These are phyloP conservation scores for Bovichtus diacanthus DNA, from an alignment of 2,797 vertebrate genomes.

Conservation along the genomic window DNA sequence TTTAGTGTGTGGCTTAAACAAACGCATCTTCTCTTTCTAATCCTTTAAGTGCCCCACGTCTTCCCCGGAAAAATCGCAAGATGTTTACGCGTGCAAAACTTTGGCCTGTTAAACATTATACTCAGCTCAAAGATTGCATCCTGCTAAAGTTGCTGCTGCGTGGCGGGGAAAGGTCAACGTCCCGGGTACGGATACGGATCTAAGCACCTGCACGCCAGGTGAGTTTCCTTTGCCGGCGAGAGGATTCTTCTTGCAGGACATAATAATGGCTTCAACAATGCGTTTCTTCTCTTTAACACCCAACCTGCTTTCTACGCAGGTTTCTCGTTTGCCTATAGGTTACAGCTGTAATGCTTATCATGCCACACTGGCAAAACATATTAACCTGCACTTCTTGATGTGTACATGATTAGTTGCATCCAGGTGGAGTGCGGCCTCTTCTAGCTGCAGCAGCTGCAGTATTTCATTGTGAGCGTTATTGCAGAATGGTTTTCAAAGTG, in stretches of 20 bases:
- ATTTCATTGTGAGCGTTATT: conserved; percentile 7
- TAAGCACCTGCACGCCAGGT: conserved; percentile 39
- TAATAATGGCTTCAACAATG: neutral
- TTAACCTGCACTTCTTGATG: conserved; percentile 6
- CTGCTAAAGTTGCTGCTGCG: neutral
- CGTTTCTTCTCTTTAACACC: conserved; percentile 10
- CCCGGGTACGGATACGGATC: conserved; percentile 12
- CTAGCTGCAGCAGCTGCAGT: neutral
- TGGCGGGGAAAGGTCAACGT: conserved; percentile 25
- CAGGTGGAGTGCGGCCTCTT: neutral
- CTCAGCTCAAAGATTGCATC: conserved; percentile 15
- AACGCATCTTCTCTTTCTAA: neutral
- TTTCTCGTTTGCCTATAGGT: neutral
- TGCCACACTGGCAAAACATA: neutral
- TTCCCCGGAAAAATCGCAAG: neutral
- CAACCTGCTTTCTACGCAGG: neutral
- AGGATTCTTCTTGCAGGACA: neutral
- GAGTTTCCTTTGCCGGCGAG: neutral
- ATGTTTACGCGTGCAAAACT: conserved; percentile 1
- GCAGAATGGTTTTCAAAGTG: conserved; percentile 7
- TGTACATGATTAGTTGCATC: conserved; percentile 11
- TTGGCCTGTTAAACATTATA: conserved; percentile 51
- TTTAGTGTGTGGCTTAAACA: neutral
- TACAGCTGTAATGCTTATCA: neutral
- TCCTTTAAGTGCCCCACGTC: neutral